Evolutionary conservation across 1,140 invertebrate genomes (phyloP), one percentile per base, ranked within the genome.

Genomic region (Andrena cerasifolii): DNA sequence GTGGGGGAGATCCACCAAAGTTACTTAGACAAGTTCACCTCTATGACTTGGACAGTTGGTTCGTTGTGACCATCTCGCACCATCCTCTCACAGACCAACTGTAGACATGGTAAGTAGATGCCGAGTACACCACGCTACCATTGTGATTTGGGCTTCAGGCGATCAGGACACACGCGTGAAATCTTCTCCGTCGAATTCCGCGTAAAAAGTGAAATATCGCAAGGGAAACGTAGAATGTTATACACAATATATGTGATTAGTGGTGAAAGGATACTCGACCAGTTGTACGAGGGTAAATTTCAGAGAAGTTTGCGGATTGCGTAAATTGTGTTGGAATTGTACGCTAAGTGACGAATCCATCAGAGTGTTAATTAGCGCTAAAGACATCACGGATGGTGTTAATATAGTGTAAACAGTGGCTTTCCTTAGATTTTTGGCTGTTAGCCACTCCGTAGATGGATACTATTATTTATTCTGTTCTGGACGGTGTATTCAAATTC

Each of bases 1-100:
- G 90, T 91, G 91, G 91, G 91, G 91, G 87, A 81, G 74, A 87
- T 80, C 76, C 65, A 73, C 78, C 83, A 90, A 92, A 92, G 90
- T 91, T 93, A 93, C 91, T 92, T 93, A 93, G 92, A 86, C 79
- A 92, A 91, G 89, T 91, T 90, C 90, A 89, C 83, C 76, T 90
- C 89, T 89, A 91, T 87, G 70, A 86, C 83, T 92, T 87, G 86
- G 89, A 90, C 91, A 93, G 92, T 92, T 93, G 91, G 91, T 92
- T 92, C 87, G 67, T 88, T 58, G 90, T 91, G 87, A 92, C 91
- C 91, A 92, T 90, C 91, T 92, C 90, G 91, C 82, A 87, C 83
- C 83, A 82, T 90, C 87, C 86, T 82, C 82, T 87, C 78, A 83
- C 76, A 85, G 87, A 89, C 83, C 86, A 87, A 80, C 83, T 83